These are phyloP conservation scores for Spodoptera picta DNA, from an alignment of 2,888 invertebrate species.

Conservation along the genomic window DNA sequence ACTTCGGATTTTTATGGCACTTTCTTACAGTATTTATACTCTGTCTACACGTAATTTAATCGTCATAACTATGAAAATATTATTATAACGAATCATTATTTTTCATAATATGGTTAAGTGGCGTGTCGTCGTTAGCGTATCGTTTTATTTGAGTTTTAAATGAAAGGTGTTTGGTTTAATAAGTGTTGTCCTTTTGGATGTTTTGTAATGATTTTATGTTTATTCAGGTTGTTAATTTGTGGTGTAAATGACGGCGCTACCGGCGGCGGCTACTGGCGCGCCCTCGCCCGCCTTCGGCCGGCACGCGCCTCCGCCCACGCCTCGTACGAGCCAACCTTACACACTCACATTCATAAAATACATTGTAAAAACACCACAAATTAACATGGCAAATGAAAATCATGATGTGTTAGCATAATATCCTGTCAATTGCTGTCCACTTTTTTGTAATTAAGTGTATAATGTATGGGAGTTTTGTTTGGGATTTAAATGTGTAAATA, in stretches of 20 bases:
- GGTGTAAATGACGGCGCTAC: constrained; percentile 65
- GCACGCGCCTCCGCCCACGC: constrained; percentile 59
- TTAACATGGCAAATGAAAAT: constrained; percentile 46
- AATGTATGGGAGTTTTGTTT: constrained; percentile 11
- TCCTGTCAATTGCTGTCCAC: constrained; percentile 15
- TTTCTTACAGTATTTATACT: constrained; percentile 70
- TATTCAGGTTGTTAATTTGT: constrained; percentile 62
- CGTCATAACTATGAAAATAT: constrained; percentile 76
- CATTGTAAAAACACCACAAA: constrained; percentile 40
- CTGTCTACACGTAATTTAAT: constrained; percentile 81
- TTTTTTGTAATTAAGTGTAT: constrained; percentile 24
- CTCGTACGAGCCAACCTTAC: constrained; percentile 31
- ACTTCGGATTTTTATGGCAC: constrained; percentile 83
- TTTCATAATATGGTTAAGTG: constrained; percentile 46
- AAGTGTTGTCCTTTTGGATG: constrained; percentile 53
- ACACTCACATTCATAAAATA: constrained; percentile 44
- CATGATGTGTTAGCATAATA: constrained; percentile 41
- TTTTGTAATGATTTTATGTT: constrained; percentile 48
- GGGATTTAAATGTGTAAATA: constrained; percentile 24
- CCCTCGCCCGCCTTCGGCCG: constrained; percentile 43
- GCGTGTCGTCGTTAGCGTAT: constrained; percentile 33
- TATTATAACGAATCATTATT: constrained; percentile 63
- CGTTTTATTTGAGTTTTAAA: constrained; percentile 53
- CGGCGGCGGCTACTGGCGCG: constrained; percentile 58
- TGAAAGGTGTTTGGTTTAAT: constrained; percentile 35